Evolutionary conservation across 2,888 invertebrate genomes (phyloP).

Genomic region (Caenorhabditis panamensis): DNA sequence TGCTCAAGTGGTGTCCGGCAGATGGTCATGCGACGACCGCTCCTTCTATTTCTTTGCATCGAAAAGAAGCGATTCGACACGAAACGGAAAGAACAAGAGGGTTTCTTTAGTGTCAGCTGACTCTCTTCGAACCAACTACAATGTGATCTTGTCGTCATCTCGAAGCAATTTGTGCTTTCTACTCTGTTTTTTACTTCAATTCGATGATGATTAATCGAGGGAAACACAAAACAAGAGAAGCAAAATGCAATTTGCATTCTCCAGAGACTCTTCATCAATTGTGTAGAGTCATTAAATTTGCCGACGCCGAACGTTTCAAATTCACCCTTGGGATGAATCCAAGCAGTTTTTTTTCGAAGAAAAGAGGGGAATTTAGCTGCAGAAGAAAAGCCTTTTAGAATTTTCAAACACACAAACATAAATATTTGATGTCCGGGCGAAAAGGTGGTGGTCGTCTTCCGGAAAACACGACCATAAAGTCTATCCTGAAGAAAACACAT

Average conservation of each 20-base stretch:
- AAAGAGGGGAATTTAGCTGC: too few relatives aligned
- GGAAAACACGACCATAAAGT: not conserved
- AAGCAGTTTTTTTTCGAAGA: not conserved
- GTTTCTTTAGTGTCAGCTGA: constrained; percentile 3
- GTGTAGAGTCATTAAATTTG: not conserved
- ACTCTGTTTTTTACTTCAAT: not conserved
- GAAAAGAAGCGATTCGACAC: not conserved
- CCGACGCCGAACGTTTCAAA: constrained; percentile 3
- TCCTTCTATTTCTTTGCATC: not conserved
- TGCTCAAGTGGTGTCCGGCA: constrained; percentile 11
- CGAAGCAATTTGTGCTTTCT: not conserved
- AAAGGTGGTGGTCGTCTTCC: not conserved
- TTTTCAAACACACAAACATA: not conserved
- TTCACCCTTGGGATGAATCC: not conserved
- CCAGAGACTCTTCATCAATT: constrained; percentile 14
- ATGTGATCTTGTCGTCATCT: not conserved
- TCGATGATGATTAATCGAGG: constrained; percentile 7
- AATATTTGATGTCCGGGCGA: not conserved
- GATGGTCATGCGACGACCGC: constrained; percentile 4
- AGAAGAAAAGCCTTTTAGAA: not conserved
- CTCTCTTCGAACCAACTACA: constrained; percentile 2
- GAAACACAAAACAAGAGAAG: not conserved
- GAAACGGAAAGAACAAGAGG: not conserved
- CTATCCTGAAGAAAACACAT: not conserved
- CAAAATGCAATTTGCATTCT: constrained; percentile 30